These are phyloP conservation scores for Liparis tanakae DNA, from an alignment of 2,797 vertebrate species.

Conservation along the genomic window DNA sequence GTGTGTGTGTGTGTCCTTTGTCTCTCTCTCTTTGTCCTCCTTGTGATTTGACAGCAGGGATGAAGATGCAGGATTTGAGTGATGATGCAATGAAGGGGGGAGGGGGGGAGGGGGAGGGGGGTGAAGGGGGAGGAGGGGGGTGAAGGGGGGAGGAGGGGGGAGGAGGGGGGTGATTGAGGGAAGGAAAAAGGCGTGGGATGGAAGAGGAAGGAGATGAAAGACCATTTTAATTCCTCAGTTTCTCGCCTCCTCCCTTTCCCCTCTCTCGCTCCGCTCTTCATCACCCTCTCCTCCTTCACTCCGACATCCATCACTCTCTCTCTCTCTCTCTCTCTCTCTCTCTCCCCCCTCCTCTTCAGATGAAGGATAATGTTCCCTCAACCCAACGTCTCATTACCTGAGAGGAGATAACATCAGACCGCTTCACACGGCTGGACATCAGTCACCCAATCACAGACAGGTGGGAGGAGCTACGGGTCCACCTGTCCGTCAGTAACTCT, in stretches of 20 bases:
- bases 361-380: constrained; percentile 32
- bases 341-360: constrained; percentile 4
- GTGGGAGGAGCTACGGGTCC: too few species aligned
- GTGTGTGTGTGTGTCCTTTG: neutral
- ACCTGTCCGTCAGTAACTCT: too few species aligned
- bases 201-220: constrained; percentile 7
- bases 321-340: neutral
- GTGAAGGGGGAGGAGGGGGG: too few species aligned
- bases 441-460: too few species aligned
- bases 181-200: constrained; percentile 2
- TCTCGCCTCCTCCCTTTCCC: constrained; percentile 20
- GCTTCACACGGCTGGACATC: neutral
- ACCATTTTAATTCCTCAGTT: constrained; percentile 24
- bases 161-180: too few species aligned
- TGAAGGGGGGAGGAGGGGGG: too few species aligned
- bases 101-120: too few species aligned
- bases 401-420: constrained; percentile 10
- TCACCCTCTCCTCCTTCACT: constrained; percentile 1
- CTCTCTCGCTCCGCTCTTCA: constrained; percentile 5
- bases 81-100: neutral
- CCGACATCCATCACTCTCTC: constrained; percentile 10
- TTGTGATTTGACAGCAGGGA: constrained; percentile 7
- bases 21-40: neutral
- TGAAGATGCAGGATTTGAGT: neutral
- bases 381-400: too few species aligned